Evolutionary conservation across 2,797 vertebrate species (phyloP).

Genomic region (Neoniphon sammara): DNA sequence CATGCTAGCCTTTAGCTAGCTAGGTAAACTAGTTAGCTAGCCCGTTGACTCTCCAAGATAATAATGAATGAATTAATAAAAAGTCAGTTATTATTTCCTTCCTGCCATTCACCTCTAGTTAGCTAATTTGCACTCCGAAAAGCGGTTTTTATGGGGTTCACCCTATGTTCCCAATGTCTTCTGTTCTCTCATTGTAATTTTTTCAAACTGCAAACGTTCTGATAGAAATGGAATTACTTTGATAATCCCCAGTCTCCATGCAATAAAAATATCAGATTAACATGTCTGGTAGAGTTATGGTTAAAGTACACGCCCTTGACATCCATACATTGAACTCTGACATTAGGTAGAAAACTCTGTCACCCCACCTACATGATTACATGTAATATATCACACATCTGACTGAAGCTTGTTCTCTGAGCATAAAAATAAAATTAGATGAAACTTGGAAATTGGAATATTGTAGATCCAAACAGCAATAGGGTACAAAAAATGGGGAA

Average conservation of each 20-base stretch:
- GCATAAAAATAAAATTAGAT: constrained; percentile 4
- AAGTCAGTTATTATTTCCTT: constrained; percentile 40
- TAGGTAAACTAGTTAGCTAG: constrained; percentile 19
- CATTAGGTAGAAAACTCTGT: too few relatives aligned
- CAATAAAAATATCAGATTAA: neutral
- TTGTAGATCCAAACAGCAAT: constrained; percentile 29
- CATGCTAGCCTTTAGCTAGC: constrained; percentile 56
- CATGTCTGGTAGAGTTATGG: neutral
- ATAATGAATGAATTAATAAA: constrained; percentile 51
- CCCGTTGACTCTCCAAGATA: too few relatives aligned
- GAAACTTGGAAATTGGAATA: constrained; percentile 18
- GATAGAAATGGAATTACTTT: too few relatives aligned
- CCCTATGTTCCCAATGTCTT: neutral
- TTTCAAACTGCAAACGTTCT: too few relatives aligned
- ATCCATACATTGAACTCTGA: neutral
- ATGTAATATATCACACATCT: neutral
- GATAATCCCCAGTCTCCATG: too few relatives aligned
- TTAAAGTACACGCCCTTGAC: neutral
- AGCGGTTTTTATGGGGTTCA: too few relatives aligned
- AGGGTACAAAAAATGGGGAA: constrained; percentile 7
- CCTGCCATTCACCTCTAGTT: constrained; percentile 35
- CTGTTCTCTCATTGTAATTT: too few relatives aligned
- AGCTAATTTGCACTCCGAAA: neutral
- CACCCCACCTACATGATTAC: neutral
- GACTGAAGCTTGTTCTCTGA: too few relatives aligned